Conservation (phyloP, 2,888 invertebrate genomes). For the Cremastinae sp. region DNA sequence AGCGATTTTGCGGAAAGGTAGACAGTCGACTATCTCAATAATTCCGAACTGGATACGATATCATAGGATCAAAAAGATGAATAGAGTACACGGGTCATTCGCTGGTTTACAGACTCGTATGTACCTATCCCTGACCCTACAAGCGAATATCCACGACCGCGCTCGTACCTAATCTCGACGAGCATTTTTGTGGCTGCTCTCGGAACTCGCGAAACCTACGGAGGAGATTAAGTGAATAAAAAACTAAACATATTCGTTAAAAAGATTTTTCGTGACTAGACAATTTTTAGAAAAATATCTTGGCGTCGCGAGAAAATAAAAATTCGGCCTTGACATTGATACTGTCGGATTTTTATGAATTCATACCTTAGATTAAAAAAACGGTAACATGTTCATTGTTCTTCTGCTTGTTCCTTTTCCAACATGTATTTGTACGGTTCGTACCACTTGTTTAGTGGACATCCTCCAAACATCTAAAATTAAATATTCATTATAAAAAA, state of each 20-base stretch:
- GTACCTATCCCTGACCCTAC: slow-evolving; percentile 65
- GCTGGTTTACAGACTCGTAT: slow-evolving; percentile 56
- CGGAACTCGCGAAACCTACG: slow-evolving; percentile 54
- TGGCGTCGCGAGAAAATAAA: too few relatives aligned
- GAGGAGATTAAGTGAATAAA: slow-evolving; percentile 50
- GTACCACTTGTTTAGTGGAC: too few relatives aligned
- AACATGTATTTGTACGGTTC: too few relatives aligned
- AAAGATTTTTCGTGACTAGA: too few relatives aligned
- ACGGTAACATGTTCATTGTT: too few relatives aligned
- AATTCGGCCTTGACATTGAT: too few relatives aligned
- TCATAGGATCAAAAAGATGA: slow-evolving; percentile 35
- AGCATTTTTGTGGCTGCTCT: slow-evolving; percentile 71
- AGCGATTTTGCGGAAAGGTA: slow-evolving; percentile 22
- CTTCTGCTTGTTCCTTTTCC: too few relatives aligned
- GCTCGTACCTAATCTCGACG: slow-evolving; percentile 68
- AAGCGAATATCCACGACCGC: slow-evolving; percentile 69
- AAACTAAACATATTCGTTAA: background rate
- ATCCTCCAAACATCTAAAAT: too few relatives aligned
- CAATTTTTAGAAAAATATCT: too few relatives aligned
- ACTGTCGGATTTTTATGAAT: too few relatives aligned
- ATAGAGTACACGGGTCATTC: slow-evolving; percentile 19
- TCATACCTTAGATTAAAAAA: too few relatives aligned
- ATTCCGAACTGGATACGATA: slow-evolving; percentile 35
- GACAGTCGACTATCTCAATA: slow-evolving; percentile 36
- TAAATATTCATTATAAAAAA: too few relatives aligned